Conservation (phyloP, 2,113 vertebrate genomes). For the Myrmecophaga tridactyla region DNA sequence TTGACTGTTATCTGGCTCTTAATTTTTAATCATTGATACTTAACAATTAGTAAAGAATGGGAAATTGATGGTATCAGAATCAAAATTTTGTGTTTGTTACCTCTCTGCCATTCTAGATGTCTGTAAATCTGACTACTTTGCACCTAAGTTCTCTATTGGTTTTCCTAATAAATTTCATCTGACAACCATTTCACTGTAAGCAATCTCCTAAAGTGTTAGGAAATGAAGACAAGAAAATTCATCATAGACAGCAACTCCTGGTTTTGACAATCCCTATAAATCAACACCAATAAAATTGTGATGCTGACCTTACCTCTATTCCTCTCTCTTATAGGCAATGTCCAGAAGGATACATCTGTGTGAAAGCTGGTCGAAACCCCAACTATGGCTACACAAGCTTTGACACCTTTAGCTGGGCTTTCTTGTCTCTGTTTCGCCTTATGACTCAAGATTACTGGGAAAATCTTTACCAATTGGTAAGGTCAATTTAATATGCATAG, state of each 20-base stretch:
- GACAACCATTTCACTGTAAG: neutral
- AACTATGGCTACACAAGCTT: constrained; percentile 97
- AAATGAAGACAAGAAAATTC: constrained; percentile 11
- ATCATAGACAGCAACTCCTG: neutral
- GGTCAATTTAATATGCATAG: neutral
- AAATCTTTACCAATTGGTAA: constrained; percentile 95
- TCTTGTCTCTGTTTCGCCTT: constrained; percentile 94
- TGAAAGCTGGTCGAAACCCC: constrained; percentile 90
- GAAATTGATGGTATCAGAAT: neutral
- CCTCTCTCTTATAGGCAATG: constrained; percentile 86
- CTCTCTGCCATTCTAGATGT: neutral
- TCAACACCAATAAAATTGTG: neutral
- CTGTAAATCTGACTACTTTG: neutral
- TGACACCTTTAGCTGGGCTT: constrained; percentile 97
- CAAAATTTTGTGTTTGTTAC: neutral
- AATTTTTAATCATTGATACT: constrained; percentile 10
- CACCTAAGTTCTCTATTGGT: neutral
- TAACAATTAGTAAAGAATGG: neutral
- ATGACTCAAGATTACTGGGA: constrained; percentile 99
- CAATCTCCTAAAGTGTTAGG: neutral
- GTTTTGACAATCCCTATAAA: neutral
- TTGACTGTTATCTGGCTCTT: neutral
- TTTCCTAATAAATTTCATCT: constrained; percentile 3
- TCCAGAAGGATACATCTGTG: constrained; percentile 91
- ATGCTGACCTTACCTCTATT: neutral